Base-by-base conservation (phyloP, 2,888 invertebrate species). In the Lasioglossum pauxillum region DNA sequence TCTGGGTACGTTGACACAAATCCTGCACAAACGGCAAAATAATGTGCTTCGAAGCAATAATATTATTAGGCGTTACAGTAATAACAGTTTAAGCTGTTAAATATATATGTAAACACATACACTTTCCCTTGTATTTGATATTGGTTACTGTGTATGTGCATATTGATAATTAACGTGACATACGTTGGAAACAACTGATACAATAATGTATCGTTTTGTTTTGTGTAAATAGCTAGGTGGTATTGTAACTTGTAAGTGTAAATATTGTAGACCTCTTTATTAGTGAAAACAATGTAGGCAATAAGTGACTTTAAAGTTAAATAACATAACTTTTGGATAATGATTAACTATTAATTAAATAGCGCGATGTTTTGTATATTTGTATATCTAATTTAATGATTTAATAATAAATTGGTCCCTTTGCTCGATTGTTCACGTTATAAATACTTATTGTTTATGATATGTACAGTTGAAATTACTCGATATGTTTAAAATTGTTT, bases 391-490 rank as follows among this genome's bases (percentile, higher is more conserved):
- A 91, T 91, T 91, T 91, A 88, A 89, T 89, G 88, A 88, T 90
- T 90, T 90, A 80, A 82, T 74, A 85, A 89, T 83, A 75, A 84
- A 84, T 87, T 85, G 78, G 76, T 74, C 60, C 80, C 77, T 86
- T 88, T 79, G 84, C 82, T 85, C 85, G 80, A 91, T 91, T 84
- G 86, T 89, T 92, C 89, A 75, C 82, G 83, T 90, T 90, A 90
- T 74, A 82, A 77, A 88, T 89, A 91, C 89, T 87, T 84, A 88
- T 91, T 90, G 89, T 92, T 93, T 92, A 90, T 84, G 88, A 90
- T 92, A 90, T 94, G 93, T 94, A 94, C 93, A 94, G 92, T 92
- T 93, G 74, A 90, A 92, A 76, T 93, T 92, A 90, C 90, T 89
- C 64, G 74, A 89, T 89, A 88, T 89, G 80, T 89, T 90, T 90